Percentiles rank a stretch among this genome's conserved stretches.
phyloP scores from a whole-genome alignment of 2,113 vertebrate species.

The Falco punctatus region DNA sequence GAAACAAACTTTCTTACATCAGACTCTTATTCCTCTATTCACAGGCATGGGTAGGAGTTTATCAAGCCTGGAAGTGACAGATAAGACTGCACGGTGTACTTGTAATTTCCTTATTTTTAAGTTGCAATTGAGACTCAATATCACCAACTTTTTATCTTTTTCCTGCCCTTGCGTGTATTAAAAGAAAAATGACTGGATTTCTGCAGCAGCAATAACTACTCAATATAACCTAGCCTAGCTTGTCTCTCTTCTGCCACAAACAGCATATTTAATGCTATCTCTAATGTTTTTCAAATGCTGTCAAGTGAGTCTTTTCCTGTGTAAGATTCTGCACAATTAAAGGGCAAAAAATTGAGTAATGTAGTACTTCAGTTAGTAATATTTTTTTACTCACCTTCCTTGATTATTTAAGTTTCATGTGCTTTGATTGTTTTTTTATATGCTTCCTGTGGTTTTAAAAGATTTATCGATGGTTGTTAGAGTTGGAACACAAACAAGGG shows the following conservation, averaged over 20 bases:
- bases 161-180: background rate
- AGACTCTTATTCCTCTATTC: background rate
- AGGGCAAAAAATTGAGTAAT: background rate
- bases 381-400: background rate
- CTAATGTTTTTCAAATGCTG: background rate
- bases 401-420: background rate
- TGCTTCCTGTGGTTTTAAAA: background rate
- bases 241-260: background rate
- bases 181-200: constrained; percentile 20
- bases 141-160: background rate
- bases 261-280: background rate
- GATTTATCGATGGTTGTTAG: background rate
- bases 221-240: background rate
- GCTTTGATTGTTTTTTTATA: background rate
- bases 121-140: background rate
- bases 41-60: background rate
- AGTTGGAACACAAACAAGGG: background rate
- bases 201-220: background rate
- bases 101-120: constrained; percentile 25
- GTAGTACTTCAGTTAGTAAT: background rate
- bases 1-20: background rate
- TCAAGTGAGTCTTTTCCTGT: background rate
- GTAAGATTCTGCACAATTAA: background rate
- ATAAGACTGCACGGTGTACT: background rate
- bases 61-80: background rate